Conservation (phyloP, 2,888 invertebrate genomes). For the Sipha maydis region DNA sequence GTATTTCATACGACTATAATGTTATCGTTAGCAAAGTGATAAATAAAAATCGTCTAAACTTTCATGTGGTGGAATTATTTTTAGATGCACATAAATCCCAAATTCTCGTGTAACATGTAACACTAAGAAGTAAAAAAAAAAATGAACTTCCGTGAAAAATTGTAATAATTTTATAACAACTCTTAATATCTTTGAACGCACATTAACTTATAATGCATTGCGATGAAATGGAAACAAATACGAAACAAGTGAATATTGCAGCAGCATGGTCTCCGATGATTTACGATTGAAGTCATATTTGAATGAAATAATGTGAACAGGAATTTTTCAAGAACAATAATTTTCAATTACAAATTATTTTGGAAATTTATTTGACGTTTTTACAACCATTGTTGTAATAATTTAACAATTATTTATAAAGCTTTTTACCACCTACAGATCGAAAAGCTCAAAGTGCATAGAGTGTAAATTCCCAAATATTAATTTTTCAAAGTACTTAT, state of each 20-base stretch:
- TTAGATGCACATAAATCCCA: not conserved
- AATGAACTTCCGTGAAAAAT: not conserved
- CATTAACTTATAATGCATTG: not conserved
- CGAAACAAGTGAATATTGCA: not conserved
- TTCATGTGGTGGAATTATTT: not conserved
- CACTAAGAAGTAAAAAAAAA: too few species aligned
- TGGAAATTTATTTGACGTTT: slow-evolving; percentile 32
- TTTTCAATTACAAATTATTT: slow-evolving; percentile 9
- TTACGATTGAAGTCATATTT: not conserved
- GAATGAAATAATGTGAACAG: not conserved
- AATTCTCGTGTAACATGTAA: not conserved
- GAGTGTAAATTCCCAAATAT: not conserved
- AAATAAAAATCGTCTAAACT: not conserved
- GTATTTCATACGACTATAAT: not conserved
- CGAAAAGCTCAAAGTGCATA: not conserved
- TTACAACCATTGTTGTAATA: not conserved
- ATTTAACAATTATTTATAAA: slow-evolving; percentile 28
- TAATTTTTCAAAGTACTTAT: not conserved
- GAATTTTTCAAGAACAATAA: not conserved
- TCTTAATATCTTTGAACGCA: not conserved
- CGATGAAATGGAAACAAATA: not conserved
- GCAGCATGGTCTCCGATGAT: not conserved
- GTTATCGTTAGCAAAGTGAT: not conserved
- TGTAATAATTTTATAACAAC: not conserved
- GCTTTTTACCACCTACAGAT: not conserved